phyloP scores from a whole-genome alignment of 1,140 invertebrate genomes.

The Drosophila subobscura region DNA sequence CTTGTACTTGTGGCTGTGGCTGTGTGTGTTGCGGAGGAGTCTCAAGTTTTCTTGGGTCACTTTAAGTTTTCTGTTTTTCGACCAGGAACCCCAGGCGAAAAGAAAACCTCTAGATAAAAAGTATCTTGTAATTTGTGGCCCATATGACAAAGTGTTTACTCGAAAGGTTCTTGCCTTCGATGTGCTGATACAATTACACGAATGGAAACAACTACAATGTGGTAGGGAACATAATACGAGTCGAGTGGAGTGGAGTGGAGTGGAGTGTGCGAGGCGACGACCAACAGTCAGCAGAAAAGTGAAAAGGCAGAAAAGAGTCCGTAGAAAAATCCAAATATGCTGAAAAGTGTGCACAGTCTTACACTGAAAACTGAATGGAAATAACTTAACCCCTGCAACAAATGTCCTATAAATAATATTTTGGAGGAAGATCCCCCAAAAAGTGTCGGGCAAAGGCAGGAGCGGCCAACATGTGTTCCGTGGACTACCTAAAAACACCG shows the following conservation, averaged over 20 bases:
- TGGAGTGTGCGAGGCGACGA: not conserved
- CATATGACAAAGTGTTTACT: constrained; percentile 58
- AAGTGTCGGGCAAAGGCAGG: constrained; percentile 5
- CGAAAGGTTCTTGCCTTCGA: constrained; percentile 75
- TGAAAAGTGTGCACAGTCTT: constrained; percentile 4
- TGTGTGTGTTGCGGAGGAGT: constrained; percentile 50
- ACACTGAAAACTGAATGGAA: constrained; percentile 13
- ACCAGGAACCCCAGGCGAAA: constrained; percentile 22
- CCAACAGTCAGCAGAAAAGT: constrained; percentile 64
- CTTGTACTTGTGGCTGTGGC: not conserved
- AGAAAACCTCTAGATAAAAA: constrained; percentile 71
- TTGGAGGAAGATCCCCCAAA: constrained; percentile 43
- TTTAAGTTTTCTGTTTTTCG: constrained; percentile 34
- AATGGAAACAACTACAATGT: constrained; percentile 24
- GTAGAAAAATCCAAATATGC: not conserved
- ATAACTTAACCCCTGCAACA: no score
- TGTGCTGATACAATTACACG: constrained; percentile 72
- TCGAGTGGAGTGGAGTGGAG: not conserved
- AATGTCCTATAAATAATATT: constrained; percentile 41
- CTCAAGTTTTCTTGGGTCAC: constrained; percentile 65
- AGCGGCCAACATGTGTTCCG: constrained; percentile 29
- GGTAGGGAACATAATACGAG: constrained; percentile 19
- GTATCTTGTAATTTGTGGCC: constrained; percentile 39
- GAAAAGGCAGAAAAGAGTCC: constrained; percentile 32
- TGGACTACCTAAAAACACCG: constrained; percentile 4